Conservation (phyloP, 2,113 vertebrate genomes). For the Rhinolophus sinicus region DNA sequence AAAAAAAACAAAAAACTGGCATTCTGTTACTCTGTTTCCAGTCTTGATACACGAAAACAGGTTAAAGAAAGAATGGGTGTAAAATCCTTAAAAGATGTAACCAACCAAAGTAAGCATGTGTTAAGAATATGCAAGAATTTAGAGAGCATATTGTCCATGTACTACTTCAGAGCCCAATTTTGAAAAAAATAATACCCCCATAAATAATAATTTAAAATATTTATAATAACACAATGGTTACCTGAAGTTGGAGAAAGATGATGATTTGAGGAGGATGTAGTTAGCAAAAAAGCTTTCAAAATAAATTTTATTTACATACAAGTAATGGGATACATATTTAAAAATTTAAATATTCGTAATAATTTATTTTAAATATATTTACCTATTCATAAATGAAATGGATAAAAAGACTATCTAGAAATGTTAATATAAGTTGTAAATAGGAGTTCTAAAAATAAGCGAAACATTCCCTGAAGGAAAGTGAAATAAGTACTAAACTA, state of each 20-base stretch:
- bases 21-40: not conserved
- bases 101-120: not conserved
- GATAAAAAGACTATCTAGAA: not conserved
- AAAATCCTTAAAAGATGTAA: not conserved
- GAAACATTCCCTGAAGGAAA: not conserved
- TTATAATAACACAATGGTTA: not conserved
- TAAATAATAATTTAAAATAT: not conserved
- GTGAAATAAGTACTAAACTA: not conserved
- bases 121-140: not conserved
- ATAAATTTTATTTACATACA: not conserved
- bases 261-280: not conserved
- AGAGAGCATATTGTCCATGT: not conserved
- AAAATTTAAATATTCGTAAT: not conserved
- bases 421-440: not conserved
- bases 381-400: not conserved
- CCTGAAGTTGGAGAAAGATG: not conserved
- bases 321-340: not conserved
- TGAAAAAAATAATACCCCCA: not conserved
- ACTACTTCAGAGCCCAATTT: not conserved
- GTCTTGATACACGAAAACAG: not conserved
- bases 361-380: not conserved
- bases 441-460: not conserved
- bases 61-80: not conserved
- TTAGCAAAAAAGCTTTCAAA: not conserved
- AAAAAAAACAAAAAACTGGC: slow-evolving; percentile 76